These are phyloP conservation scores for Proteles cristata DNA, from an alignment of 2,113 vertebrate genomes.

Conservation along the genomic window DNA sequence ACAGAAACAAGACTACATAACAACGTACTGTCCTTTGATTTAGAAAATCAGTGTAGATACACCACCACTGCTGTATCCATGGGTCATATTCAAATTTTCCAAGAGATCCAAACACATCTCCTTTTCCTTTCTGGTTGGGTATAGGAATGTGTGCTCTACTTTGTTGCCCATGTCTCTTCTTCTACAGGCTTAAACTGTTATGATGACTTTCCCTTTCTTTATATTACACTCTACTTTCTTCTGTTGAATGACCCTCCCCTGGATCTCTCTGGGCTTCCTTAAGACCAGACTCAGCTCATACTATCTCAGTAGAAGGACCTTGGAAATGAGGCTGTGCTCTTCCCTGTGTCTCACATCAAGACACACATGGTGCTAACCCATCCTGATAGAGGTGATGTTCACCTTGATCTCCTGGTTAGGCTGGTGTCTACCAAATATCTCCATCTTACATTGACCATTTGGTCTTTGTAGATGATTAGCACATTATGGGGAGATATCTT, in stretches of 20 bases:
- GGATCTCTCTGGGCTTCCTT: neutral
- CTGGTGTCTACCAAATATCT: neutral
- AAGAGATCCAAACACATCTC: neutral
- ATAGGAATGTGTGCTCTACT: too few species aligned
- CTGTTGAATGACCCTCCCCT: neutral
- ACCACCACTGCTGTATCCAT: accelerated
- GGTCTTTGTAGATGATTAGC: neutral
- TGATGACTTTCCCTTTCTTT: neutral
- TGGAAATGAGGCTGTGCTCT: neutral
- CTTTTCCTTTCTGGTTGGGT: neutral
- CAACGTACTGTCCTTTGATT: neutral
- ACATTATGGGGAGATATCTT: neutral
- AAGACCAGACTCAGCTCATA: neutral
- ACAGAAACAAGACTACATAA: neutral
- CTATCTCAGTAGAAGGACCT: neutral
- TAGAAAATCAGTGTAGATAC: accelerated
- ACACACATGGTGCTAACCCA: neutral
- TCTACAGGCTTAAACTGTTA: neutral
- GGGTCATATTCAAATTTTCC: too few species aligned
- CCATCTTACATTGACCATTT: neutral
- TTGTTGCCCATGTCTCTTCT: accelerated
- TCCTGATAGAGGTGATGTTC: too few species aligned
- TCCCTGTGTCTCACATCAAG: too few species aligned
- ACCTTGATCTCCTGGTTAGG: neutral
- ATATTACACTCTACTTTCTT: neutral